A percentile compares a stretch with the other conserved stretches of the same genome.
Conservation (phyloP, 1,140 invertebrate genomes). For the Anadara kagoshimensis region DNA sequence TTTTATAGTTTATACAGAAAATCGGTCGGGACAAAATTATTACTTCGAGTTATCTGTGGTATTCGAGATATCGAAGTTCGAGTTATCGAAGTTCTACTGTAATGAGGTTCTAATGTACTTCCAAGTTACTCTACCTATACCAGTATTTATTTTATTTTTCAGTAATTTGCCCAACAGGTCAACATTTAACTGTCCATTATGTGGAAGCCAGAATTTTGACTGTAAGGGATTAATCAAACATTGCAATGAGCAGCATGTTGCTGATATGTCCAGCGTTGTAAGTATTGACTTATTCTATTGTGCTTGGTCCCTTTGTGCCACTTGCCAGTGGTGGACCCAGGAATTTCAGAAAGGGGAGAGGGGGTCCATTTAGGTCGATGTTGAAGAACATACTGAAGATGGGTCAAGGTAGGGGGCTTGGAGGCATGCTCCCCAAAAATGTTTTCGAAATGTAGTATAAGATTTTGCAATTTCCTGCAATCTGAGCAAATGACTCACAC, state of each 20-base stretch:
- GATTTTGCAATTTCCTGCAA: neutral
- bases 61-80: no score
- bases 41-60: no score
- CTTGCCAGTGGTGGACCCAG: no score
- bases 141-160: conserved; percentile 24
- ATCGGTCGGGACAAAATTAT: no score
- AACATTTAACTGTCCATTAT: conserved; percentile 55
- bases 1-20: no score
- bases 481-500: neutral
- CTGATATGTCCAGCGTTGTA: conserved; percentile 54
- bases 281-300: conserved; percentile 27
- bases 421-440: no score
- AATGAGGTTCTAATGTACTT: no score
- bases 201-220: conserved; percentile 42
- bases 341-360: neutral
- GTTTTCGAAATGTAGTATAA: no score
- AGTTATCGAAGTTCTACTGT: no score
- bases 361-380: neutral
- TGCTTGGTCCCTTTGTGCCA: neutral
- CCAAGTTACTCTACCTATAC: no score
- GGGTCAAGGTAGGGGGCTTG: neutral
- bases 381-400: neutral
- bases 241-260: conserved; percentile 56
- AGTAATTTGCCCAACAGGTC: conserved; percentile 51
- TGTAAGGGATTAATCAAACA: conserved; percentile 49